Evolutionary conservation across 2,888 invertebrate genomes (phyloP).

Genomic region (Xanthostigma xanthostigma): DNA sequence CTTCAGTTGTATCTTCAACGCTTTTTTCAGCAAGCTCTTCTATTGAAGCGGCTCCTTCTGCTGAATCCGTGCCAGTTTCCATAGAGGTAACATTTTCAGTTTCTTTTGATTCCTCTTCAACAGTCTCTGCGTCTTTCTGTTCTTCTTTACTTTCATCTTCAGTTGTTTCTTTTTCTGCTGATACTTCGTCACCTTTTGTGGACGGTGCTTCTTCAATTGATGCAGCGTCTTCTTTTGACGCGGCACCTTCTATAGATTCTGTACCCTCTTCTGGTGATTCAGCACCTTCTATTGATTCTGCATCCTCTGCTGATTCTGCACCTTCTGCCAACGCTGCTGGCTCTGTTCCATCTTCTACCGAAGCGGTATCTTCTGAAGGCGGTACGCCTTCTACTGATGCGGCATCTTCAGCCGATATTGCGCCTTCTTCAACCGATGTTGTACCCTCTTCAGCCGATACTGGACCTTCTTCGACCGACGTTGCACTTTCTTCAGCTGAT

Average conservation of each 20-base stretch:
- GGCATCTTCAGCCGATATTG: constrained; percentile 33
- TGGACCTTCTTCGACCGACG: constrained; percentile 32
- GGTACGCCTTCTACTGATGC: constrained; percentile 27
- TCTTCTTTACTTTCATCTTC: constrained; percentile 12
- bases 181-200: constrained; percentile 12
- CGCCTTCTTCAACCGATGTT: constrained; percentile 26
- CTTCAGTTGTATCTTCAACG: constrained; percentile 15
- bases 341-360: constrained; percentile 17
- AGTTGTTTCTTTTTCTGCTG: constrained; percentile 12
- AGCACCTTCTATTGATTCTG: constrained; percentile 18
- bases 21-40: constrained; percentile 12
- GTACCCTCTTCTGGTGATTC: constrained; percentile 11
- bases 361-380: constrained; percentile 13
- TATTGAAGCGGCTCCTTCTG: constrained; percentile 19
- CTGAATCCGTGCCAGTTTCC: constrained; percentile 11
- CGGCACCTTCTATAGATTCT: constrained; percentile 19
- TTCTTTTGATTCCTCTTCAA: constrained; percentile 12
- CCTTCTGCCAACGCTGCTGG: constrained; percentile 13
- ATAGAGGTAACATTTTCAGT: constrained; percentile 17
- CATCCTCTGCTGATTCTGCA: constrained; percentile 11
- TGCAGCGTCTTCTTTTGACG: constrained; percentile 10
- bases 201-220: constrained; percentile 11
- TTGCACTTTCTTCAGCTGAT: constrained; percentile 28
- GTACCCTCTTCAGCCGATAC: constrained; percentile 25
- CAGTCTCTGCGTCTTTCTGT: constrained; percentile 9